These are phyloP conservation scores for Labeo calbasu DNA, from an alignment of 2,797 vertebrate genomes.

Conservation along the genomic window DNA sequence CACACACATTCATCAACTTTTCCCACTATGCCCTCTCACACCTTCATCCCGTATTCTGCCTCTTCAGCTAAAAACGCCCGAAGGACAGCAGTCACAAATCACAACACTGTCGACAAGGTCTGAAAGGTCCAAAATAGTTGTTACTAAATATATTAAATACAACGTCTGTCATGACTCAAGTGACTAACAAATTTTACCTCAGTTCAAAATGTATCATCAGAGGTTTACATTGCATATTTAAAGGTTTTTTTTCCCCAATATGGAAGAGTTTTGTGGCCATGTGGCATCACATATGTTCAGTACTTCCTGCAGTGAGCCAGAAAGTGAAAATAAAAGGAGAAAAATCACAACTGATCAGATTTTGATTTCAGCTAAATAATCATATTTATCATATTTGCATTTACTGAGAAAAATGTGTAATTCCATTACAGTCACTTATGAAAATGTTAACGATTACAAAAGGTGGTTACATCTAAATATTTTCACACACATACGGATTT, in stretches of 20 bases:
- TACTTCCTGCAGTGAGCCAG: neutral
- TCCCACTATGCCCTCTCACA: neutral
- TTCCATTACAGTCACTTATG: no score
- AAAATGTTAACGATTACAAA: no score
- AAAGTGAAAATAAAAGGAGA: neutral
- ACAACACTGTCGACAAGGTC: conserved; percentile 3
- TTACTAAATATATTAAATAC: conserved; percentile 1
- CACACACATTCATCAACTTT: neutral
- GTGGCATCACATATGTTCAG: neutral
- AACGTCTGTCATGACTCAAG: neutral
- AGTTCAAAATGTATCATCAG: neutral
- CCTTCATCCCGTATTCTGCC: conserved; percentile 5
- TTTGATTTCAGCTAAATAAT: neutral
- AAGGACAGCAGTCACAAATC: conserved; percentile 14
- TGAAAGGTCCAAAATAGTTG: neutral
- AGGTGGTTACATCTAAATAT: no score
- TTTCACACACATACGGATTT: no score
- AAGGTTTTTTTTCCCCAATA: neutral
- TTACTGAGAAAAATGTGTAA: no score
- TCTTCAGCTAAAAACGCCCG: conserved; percentile 22
- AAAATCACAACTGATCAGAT: neutral
- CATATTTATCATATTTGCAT: neutral
- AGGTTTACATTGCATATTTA: conserved; percentile 19
- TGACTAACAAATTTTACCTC: neutral
- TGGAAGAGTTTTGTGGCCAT: neutral